phyloP scores from a whole-genome alignment of 2,113 vertebrate genomes.

The Nannospalax galili region DNA sequence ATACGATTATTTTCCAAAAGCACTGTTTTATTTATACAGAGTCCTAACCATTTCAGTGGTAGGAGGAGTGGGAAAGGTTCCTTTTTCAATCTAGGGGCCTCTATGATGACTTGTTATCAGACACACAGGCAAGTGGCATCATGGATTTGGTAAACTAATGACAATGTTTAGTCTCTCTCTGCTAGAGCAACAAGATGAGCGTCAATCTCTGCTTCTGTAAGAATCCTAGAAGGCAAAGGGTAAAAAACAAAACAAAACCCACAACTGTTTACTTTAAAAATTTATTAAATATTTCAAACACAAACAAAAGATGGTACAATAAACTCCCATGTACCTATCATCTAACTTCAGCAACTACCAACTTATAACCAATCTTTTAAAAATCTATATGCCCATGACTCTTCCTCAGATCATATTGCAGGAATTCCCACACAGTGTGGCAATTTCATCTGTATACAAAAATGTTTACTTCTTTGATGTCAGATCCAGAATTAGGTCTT shows the following conservation, averaged over 20 bases:
- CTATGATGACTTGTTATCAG: conserved; percentile 79
- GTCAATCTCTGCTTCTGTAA: conserved; percentile 95
- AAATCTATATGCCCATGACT: background rate
- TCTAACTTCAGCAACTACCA: conserved; percentile 3
- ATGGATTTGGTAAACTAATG: conserved; percentile 70
- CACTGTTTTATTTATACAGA: conserved; percentile 89
- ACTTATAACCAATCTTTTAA: conserved; percentile 20
- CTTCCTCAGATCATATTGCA: background rate
- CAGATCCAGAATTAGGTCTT: conserved; percentile 35
- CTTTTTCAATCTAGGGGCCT: conserved; percentile 81
- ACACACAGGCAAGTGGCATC: conserved; percentile 77
- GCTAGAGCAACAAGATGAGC: conserved; percentile 95
- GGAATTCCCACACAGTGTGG: background rate
- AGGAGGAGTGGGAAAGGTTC: conserved; percentile 68
- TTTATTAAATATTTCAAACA: conserved; percentile 41
- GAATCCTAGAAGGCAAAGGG: conserved; percentile 89
- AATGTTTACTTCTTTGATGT: background rate
- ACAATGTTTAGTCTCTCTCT: conserved; percentile 92
- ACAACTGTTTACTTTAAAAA: conserved; percentile 29
- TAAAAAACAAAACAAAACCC: conserved; percentile 25
- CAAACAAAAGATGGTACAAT: background rate
- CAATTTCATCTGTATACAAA: background rate
- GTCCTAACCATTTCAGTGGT: conserved; percentile 84
- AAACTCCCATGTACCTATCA: background rate
- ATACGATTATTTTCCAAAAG: conserved; percentile 86